Evolutionary conservation across 2,113 vertebrate genomes (phyloP), one percentile per base, ranked within the genome.

Genomic region (Platysteira castanea): DNA sequence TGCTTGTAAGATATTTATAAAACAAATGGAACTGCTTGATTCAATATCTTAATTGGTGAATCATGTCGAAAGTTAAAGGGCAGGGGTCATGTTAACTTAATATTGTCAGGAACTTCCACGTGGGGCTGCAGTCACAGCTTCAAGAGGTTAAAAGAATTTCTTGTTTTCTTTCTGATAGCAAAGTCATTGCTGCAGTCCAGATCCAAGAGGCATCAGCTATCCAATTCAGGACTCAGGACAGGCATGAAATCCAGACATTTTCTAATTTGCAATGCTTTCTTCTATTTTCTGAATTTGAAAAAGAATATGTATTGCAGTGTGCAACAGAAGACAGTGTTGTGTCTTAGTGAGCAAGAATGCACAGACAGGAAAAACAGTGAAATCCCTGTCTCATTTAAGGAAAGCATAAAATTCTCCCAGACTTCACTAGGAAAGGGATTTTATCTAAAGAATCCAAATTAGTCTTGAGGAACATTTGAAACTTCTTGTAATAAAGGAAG

Each of bases 201-300:
- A 93, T 44, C 19, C 41, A 93, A 87, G 42, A 91, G 52, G 19
- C 80, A 95, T 86, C 78, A 76, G 67, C 49, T 65, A 53, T 18
- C 13, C 79, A 44, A 70, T 95, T 96, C 91, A 94, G 77, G 63
- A 70, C 31, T 82, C 54, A 39, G 83, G 39, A 69, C 35, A 94
- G 77, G 69, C 87, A 95, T 65, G 87, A 95, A 97, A 91, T 92
- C 79, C 92, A 97, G 93, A 95, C 90, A 82, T 96, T 92, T 96
- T 87, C 47, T 82, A 64, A 93, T 86, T 91, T 91, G 81, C 80
- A 93, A 85, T 54, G 76, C n/a, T 35, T 82, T 74, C 78, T 67
- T 87, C 6, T 64, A 50, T 82, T 89, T 57, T 90, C 63, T 60
- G 42, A 84, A 44, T 87, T 35, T 60, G 71, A 94, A 89, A 79